Conservation (phyloP, 1,140 invertebrate genomes). For the Apocrypta bakeri region DNA sequence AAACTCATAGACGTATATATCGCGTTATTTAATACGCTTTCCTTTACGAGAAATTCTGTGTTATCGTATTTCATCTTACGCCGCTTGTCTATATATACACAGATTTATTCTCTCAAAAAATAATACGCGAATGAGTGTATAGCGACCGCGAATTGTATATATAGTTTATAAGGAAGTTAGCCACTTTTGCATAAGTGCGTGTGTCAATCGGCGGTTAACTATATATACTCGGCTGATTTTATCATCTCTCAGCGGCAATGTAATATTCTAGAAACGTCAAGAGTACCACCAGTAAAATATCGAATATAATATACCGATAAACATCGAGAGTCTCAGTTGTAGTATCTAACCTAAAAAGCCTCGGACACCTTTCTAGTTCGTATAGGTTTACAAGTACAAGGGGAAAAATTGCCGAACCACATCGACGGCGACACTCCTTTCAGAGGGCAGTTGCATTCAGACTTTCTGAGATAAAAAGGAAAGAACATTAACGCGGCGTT, state of each 20-base stretch:
- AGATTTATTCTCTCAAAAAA: not conserved
- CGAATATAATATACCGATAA: not conserved
- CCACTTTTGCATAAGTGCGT: not conserved
- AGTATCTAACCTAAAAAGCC: not conserved
- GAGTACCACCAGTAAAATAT: not conserved
- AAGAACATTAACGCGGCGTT: not conserved
- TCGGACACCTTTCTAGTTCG: not conserved
- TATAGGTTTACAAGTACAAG: not conserved
- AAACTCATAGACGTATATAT: not conserved
- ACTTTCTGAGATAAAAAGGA: not conserved
- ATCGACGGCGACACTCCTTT: no score
- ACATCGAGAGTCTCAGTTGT: not conserved
- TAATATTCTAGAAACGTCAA: not conserved
- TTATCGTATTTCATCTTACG: not conserved
- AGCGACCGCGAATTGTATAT: not conserved
- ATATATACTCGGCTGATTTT: not conserved
- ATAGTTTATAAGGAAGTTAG: not conserved
- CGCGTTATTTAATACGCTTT: not conserved
- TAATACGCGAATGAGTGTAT: no score
- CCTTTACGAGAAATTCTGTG: not conserved
- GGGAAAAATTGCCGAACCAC: no score
- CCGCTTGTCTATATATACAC: no score
- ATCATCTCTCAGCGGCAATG: not conserved
- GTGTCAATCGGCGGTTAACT: not conserved
- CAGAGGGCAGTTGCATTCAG: no score